Conservation (phyloP, 2,888 invertebrate species). For the Xestoiulus laeticollis region DNA sequence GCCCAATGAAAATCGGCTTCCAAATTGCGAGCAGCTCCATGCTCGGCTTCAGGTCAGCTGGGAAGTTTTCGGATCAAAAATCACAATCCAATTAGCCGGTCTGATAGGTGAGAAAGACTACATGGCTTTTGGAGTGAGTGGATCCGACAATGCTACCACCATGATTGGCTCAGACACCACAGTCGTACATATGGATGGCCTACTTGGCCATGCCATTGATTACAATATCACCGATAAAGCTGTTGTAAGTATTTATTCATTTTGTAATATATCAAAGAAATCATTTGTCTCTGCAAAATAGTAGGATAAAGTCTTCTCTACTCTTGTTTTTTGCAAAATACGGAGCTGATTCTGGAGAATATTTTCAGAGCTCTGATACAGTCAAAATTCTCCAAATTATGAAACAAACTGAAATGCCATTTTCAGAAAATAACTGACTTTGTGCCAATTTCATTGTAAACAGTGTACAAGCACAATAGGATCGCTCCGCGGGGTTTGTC, state of each 20-base stretch:
- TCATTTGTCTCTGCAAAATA: too few relatives aligned
- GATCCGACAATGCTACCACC: constrained; percentile 73
- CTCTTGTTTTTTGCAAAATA: too few relatives aligned
- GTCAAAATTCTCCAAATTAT: too few relatives aligned
- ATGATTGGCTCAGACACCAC: constrained; percentile 89
- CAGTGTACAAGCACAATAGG: constrained; percentile 87
- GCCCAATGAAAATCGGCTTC: constrained; percentile 70
- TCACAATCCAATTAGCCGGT: constrained; percentile 84
- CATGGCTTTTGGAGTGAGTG: constrained; percentile 89
- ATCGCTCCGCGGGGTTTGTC: constrained; percentile 85
- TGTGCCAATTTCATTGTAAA: not conserved
- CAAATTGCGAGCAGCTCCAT: constrained; percentile 87
- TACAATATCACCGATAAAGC: constrained; percentile 86
- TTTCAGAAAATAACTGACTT: not conserved
- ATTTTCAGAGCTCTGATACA: too few relatives aligned
- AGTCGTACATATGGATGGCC: constrained; percentile 77
- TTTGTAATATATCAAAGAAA: not conserved
- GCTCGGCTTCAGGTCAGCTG: constrained; percentile 84
- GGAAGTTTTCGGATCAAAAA: constrained; percentile 89
- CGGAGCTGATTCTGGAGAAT: too few relatives aligned
- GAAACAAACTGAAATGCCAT: too few relatives aligned
- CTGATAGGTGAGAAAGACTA: constrained; percentile 81
- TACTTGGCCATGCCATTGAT: constrained; percentile 79
- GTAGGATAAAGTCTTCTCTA: too few relatives aligned
- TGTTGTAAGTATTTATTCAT: constrained; percentile 69